Evolutionary conservation across 2,888 invertebrate genomes (phyloP).

Genomic region (Hymenopus coronatus): DNA sequence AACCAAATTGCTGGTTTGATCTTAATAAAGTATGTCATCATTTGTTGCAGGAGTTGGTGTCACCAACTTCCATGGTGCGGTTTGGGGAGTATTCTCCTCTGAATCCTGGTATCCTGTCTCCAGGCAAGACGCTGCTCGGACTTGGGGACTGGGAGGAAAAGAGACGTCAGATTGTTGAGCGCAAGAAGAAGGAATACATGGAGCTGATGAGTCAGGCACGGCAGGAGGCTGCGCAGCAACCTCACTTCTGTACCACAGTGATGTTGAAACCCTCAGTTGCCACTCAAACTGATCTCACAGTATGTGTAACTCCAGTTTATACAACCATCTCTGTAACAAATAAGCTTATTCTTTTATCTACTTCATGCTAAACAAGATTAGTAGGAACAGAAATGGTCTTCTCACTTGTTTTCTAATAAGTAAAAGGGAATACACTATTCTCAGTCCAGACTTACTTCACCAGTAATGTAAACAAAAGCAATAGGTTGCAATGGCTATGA

Average conservation of each 20-base stretch:
- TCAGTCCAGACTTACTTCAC: no score
- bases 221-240: neutral
- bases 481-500: no score
- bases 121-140: slow-evolving; percentile 30
- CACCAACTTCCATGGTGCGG: slow-evolving; percentile 26
- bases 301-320: neutral
- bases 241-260: neutral
- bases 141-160: slow-evolving; percentile 33
- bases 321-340: no score
- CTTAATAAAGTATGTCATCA: no score
- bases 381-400: no score
- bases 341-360: no score
- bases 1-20: neutral
- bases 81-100: slow-evolving; percentile 32
- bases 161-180: slow-evolving; percentile 25
- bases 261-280: neutral
- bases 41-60: neutral
- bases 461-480: no score
- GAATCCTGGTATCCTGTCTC: slow-evolving; percentile 29
- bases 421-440: no score
- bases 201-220: slow-evolving; percentile 30
- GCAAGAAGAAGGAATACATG: slow-evolving; percentile 30
- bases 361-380: no score
- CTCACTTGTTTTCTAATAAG: no score
- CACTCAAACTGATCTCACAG: neutral